Evolutionary conservation across 2,113 vertebrate species (phyloP).

Genomic region (Plotosus lineatus): DNA sequence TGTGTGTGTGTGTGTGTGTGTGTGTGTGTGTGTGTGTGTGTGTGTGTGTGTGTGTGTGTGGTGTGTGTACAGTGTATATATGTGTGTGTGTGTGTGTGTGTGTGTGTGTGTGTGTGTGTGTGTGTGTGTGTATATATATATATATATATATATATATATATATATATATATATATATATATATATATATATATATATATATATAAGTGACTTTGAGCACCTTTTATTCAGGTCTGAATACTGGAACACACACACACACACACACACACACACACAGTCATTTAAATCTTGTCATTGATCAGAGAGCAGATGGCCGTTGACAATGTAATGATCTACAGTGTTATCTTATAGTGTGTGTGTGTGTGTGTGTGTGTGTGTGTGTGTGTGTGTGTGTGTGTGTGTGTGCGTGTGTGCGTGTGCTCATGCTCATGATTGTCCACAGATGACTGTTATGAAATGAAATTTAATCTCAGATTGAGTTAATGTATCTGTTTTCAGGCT

Average conservation of each 20-base stretch:
- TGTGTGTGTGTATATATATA: neutral
- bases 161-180: no score
- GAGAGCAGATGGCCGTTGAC: constrained; percentile 19
- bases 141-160: neutral
- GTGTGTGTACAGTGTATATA: neutral
- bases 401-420: neutral
- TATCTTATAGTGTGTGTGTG: neutral
- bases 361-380: no score
- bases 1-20: neutral
- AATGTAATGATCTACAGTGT: neutral
- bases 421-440: neutral
- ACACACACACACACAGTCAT: neutral
- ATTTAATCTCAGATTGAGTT: constrained; percentile 38
- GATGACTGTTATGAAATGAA: constrained; percentile 28
- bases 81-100: neutral
- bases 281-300: neutral
- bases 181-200: no score
- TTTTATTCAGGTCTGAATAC: neutral
- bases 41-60: neutral
- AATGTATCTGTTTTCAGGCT: constrained; percentile 23
- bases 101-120: neutral
- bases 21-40: neutral
- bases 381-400: neutral
- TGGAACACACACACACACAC: constrained; percentile 13
- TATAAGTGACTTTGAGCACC: constrained; percentile 12